Evolutionary conservation across 2,113 vertebrate species (phyloP), one percentile per base, ranked within the genome.

Genomic region (Mormyrus lacerda): DNA sequence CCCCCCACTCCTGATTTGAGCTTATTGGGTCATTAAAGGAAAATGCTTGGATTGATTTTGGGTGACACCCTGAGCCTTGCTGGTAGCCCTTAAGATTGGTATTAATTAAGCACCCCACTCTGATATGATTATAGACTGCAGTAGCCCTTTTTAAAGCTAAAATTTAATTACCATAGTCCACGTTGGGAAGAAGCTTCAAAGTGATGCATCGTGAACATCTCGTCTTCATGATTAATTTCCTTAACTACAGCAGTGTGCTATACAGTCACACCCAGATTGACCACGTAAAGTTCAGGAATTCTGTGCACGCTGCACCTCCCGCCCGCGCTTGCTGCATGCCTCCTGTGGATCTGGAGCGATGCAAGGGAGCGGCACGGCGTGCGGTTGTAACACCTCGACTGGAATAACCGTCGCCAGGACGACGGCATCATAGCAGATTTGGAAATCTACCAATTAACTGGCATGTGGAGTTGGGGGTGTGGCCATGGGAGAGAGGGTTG

Each of bases 401-500:
- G 85, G 24, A 82, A 83, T 53, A 15, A 51, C 45, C 21, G 13
- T 73, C 19, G 24, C 76, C 5, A 17, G 27, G 69, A 87, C 31
- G 65, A 51, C 44, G 6, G 15, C n/a, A n/a, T 73, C 39, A 39
- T 89, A 39, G 2, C n/a, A 0, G 65, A 13, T 53, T 89, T 91
- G 89, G 51, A 91, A 88, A 90, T 89, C 88, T 90, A 90, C 89
- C 85, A 61, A 82, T 93, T 91, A 92, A 88, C 90, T 90, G 91
- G 88, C 89, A 90, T 91, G 53, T 92, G 90, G 90, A 93, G 84
- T 90, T 73, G 92, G 91, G 92, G 91, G 90, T 27, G 55, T 89
- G 44, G 61, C 90, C 87, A 79, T 87, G 86, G 90, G 89, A 90
- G 93, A 91, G 88, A 90, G 90, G 90, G 58, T 27, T 9, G 90